Evolutionary conservation across 2,113 vertebrate species (phyloP).

Genomic region (Pholis gunnellus): DNA sequence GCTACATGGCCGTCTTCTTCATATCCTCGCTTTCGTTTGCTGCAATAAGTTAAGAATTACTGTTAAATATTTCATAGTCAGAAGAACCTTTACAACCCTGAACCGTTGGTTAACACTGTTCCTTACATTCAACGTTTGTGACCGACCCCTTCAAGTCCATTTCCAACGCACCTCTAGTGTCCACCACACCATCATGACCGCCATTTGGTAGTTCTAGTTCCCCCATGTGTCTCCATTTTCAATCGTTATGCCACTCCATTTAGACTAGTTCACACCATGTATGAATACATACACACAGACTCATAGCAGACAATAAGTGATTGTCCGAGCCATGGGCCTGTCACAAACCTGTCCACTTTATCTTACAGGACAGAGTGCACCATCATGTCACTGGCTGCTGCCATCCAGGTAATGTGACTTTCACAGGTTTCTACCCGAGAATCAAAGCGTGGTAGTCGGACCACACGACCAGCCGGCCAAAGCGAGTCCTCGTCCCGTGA

Average conservation of each 20-base stretch:
- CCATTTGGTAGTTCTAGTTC: constrained; percentile 51
- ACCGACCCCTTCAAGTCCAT: constrained; percentile 29
- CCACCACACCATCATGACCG: constrained; percentile 37
- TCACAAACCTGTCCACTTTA: constrained; percentile 75
- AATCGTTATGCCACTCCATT: constrained; percentile 26
- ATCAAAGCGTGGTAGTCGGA: constrained; percentile 47
- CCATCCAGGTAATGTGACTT: constrained; percentile 86
- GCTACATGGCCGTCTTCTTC: constrained; percentile 90
- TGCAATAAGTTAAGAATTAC: constrained; percentile 54
- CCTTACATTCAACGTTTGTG: constrained; percentile 2
- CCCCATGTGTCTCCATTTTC: neutral
- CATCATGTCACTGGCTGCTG: constrained; percentile 86
- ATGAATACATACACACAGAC: neutral
- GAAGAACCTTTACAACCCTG: constrained; percentile 13
- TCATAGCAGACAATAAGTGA: constrained; percentile 5
- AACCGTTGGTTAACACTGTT: constrained; percentile 34
- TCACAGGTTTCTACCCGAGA: constrained; percentile 39
- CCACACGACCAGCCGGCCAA: constrained; percentile 51
- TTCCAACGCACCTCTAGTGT: constrained; percentile 29
- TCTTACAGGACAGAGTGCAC: constrained; percentile 88
- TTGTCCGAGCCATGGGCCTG: constrained; percentile 19
- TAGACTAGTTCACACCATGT: constrained; percentile 30
- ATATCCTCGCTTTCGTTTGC: constrained; percentile 93
- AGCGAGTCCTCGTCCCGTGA: constrained; percentile 40
- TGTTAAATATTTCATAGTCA: neutral